Evolutionary conservation across 2,888 invertebrate genomes (phyloP).

Genomic region (Allygus modestus): DNA sequence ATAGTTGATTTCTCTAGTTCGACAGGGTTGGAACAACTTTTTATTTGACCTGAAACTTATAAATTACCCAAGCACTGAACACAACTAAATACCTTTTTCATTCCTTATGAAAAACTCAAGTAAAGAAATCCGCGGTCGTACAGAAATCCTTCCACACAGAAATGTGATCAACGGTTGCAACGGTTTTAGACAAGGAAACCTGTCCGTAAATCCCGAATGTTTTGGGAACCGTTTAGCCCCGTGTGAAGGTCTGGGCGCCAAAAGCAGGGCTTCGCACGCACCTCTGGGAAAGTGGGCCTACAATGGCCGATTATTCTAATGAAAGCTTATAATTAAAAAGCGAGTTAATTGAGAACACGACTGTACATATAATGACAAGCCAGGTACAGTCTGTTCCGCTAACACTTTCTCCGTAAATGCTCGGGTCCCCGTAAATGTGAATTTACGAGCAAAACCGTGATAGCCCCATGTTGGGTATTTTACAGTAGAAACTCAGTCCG

Average conservation of each 20-base stretch:
- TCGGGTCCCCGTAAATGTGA: constrained; percentile 9
- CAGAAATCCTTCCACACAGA: too few relatives aligned
- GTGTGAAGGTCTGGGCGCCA: constrained; percentile 1
- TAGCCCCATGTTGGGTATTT: background rate
- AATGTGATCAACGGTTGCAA: too few relatives aligned
- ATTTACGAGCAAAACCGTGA: constrained; percentile 47
- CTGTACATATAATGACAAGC: constrained; percentile 35
- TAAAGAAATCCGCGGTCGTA: too few relatives aligned
- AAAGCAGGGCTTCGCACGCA: constrained; percentile 31
- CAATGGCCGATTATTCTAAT: constrained; percentile 53
- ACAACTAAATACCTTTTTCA: too few relatives aligned
- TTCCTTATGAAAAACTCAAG: too few relatives aligned
- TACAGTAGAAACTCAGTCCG: constrained; percentile 3
- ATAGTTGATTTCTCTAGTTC: too few relatives aligned
- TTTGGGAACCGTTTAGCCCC: constrained; percentile 6
- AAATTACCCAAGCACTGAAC: too few relatives aligned
- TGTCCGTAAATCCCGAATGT: background rate
- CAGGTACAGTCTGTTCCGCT: constrained; percentile 39
- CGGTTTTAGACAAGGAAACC: background rate
- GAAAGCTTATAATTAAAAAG: constrained; percentile 55
- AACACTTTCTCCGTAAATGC: constrained; percentile 54
- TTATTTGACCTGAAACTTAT: too few relatives aligned
- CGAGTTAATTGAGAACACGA: constrained; percentile 54
- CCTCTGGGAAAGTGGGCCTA: constrained; percentile 23
- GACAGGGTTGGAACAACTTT: too few relatives aligned